Conservation (phyloP, 2,888 invertebrate genomes). For the Sericinus montela region DNA sequence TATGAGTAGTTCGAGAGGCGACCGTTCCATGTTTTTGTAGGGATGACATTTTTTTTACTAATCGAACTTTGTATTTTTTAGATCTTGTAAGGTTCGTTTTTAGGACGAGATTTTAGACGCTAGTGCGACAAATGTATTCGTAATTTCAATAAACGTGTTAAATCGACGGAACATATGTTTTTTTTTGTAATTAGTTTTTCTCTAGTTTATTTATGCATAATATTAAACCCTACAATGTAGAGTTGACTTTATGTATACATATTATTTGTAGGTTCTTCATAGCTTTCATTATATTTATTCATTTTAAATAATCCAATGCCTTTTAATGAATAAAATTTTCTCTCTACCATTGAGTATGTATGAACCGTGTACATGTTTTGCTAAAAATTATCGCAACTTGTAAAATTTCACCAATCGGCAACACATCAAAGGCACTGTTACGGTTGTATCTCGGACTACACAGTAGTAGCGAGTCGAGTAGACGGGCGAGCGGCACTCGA, state of each 20-base stretch:
- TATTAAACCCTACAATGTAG: slow-evolving; percentile 4
- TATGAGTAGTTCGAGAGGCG: slow-evolving; percentile 11
- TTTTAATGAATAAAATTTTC: not conserved
- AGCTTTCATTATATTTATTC: not conserved
- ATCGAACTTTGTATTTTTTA: slow-evolving; percentile 10
- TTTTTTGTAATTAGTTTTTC: slow-evolving; percentile 5
- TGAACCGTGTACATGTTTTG: not conserved
- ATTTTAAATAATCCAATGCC: not conserved
- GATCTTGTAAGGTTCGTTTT: slow-evolving; percentile 1
- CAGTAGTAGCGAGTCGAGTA: slow-evolving; percentile 22
- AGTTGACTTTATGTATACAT: not conserved
- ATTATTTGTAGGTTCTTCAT: not conserved
- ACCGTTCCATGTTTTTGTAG: slow-evolving; percentile 3
- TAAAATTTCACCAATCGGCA: slow-evolving; percentile 5
- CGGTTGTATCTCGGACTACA: slow-evolving; percentile 2
- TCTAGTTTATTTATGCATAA: not conserved
- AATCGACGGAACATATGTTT: not conserved
- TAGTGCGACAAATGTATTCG: slow-evolving; percentile 8
- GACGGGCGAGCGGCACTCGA: slow-evolving; percentile 30
- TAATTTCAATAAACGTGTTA: slow-evolving; percentile 7
- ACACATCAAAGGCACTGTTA: not conserved
- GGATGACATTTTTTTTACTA: slow-evolving; percentile 5
- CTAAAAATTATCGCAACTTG: not conserved
- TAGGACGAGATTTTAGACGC: not conserved
- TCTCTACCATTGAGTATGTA: not conserved